phyloP scores from a whole-genome alignment of 2,113 vertebrate species.

The Forbesichthys agassizii region DNA sequence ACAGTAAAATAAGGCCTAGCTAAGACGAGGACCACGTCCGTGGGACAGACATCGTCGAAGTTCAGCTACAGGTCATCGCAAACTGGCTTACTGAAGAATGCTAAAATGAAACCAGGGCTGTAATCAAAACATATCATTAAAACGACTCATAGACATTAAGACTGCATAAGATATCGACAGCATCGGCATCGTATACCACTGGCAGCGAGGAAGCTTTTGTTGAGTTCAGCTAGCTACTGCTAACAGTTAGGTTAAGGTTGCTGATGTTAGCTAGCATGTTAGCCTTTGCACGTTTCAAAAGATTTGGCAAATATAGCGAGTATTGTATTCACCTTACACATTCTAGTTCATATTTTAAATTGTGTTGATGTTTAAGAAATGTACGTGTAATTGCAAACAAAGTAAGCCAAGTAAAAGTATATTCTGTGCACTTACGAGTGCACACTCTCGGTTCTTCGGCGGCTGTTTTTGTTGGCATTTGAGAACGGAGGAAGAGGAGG shows the following conservation, averaged over 20 bases:
- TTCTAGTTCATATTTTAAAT: background rate
- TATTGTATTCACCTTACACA: constrained; percentile 7
- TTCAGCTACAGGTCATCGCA: constrained; percentile 67
- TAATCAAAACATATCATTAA: background rate
- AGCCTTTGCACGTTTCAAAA: constrained; percentile 65
- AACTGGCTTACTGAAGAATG: constrained; percentile 45
- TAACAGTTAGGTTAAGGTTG: constrained; percentile 49
- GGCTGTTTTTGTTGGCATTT: constrained; percentile 81
- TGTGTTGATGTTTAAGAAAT: background rate
- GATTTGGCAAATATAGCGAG: constrained; percentile 20
- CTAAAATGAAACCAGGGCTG: background rate
- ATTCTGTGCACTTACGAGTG: constrained; percentile 73
- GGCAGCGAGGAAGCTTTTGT: constrained; percentile 57
- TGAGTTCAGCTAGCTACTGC: constrained; percentile 61
- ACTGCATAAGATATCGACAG: background rate
- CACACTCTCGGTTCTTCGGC: constrained; percentile 70
- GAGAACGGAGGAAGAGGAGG: constrained; percentile 82
- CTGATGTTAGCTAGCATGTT: constrained; percentile 59
- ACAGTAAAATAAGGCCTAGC: constrained; percentile 67
- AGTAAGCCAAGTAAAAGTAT: constrained; percentile 26
- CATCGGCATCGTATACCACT: background rate
- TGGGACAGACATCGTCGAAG: constrained; percentile 61
- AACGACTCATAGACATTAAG: background rate
- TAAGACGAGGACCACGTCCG: constrained; percentile 63
- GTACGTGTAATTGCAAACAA: constrained; percentile 11